phyloP scores from a whole-genome alignment of 2,797 vertebrate genomes.

The Enteromius fasciolatus region DNA sequence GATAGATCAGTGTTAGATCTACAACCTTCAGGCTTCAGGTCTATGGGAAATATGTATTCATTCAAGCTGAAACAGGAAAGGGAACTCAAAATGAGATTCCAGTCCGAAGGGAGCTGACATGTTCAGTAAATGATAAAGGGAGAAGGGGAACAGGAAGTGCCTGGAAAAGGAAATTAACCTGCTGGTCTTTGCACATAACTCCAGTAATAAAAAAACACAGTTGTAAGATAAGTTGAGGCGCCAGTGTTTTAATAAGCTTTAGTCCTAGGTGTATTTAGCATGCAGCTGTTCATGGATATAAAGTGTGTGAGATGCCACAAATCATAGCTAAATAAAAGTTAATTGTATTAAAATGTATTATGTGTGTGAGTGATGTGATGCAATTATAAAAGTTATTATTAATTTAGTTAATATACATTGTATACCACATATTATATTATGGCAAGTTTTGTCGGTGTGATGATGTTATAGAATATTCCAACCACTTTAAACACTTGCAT shows the following conservation, averaged over 20 bases:
- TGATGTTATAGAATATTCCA: not conserved
- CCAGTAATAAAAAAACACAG: not conserved
- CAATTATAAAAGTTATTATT: not conserved
- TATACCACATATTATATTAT: not conserved
- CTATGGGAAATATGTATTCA: not conserved
- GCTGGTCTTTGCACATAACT: not conserved
- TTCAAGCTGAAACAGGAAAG: not conserved
- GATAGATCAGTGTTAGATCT: too few species aligned
- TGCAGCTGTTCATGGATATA: not conserved
- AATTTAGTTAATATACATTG: not conserved
- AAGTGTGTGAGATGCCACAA: not conserved
- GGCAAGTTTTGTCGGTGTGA: not conserved
- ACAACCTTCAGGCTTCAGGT: too few species aligned
- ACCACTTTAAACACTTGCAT: not conserved
- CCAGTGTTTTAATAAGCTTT: not conserved
- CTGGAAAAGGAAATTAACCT: not conserved
- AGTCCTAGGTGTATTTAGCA: not conserved
- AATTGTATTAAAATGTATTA: not conserved
- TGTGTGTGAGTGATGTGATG: too few species aligned
- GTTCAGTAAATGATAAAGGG: not conserved
- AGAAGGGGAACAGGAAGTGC: not conserved
- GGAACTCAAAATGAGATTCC: not conserved
- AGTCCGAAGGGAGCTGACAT: not conserved
- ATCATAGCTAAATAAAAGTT: not conserved
- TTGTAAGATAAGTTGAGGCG: not conserved